Conservation (phyloP, 35 echinoderm and acorn worm species). For the Chiridota heheva region DNA sequence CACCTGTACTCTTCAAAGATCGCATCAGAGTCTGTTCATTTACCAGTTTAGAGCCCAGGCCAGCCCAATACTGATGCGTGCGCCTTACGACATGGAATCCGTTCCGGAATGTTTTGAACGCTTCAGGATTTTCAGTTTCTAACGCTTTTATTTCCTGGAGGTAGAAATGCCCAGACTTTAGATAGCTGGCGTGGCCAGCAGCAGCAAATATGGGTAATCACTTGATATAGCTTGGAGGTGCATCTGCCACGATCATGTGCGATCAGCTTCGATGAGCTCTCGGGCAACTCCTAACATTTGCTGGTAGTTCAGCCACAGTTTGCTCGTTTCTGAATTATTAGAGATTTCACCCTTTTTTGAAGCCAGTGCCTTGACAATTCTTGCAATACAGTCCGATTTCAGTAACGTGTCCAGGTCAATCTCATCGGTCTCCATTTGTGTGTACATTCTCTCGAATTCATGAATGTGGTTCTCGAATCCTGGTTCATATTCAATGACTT, state of each 20-base stretch:
- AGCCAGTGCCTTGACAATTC: not conserved
- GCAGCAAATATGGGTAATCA: conserved; percentile 43
- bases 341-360: not conserved
- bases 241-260: conserved; percentile 21
- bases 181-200: conserved; percentile 34
- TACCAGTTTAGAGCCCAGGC: not conserved
- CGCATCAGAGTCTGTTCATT: conserved; percentile 45
- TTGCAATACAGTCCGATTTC: no score
- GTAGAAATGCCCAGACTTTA: conserved; percentile 20
- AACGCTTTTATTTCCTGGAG: not conserved
- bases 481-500: conserved; percentile 17
- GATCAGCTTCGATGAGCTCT: conserved; percentile 28
- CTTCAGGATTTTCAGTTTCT: not conserved
- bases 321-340: no score
- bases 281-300: not conserved
- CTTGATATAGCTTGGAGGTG: conserved; percentile 5
- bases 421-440: no score
- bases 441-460: no score
- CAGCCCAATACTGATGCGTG: conserved; percentile 32
- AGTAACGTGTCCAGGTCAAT: not conserved
- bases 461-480: conserved; percentile 1
- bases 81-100: conserved; percentile 36
- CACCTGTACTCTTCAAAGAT: conserved; percentile 27
- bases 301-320: conserved; percentile 18
- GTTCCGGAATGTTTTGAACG: not conserved